phyloP scores from a whole-genome alignment of 2,888 invertebrate genomes.

The Molorchus minor region DNA sequence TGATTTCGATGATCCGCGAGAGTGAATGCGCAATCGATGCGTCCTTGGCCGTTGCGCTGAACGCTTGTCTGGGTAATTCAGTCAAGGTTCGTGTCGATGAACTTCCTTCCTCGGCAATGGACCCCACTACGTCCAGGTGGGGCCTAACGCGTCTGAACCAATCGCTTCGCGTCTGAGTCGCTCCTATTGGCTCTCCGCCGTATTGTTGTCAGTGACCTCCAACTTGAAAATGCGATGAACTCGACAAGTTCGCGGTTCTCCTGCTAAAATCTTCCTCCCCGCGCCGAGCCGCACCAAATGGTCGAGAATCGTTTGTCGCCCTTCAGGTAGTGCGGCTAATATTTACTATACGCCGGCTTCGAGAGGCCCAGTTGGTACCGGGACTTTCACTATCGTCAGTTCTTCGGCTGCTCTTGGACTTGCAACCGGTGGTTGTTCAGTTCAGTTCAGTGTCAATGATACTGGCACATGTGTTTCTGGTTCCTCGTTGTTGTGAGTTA shows the following conservation, averaged over 20 bases:
- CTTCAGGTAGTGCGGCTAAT: constrained; percentile 62
- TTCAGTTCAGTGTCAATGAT: constrained; percentile 42
- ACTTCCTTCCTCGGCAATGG: constrained; percentile 65
- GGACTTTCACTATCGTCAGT: constrained; percentile 64
- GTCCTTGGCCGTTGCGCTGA: constrained; percentile 61
- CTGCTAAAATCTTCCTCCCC: constrained; percentile 64
- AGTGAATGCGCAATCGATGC: constrained; percentile 53
- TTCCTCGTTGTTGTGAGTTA: constrained; percentile 10
- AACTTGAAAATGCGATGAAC: constrained; percentile 82
- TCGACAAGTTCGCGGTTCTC: constrained; percentile 67
- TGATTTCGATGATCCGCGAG: constrained; percentile 54
- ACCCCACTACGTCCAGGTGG: constrained; percentile 55
- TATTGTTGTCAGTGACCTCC: constrained; percentile 85
- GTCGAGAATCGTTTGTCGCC: constrained; percentile 59
- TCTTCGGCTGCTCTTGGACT: constrained; percentile 56
- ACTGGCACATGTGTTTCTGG: constrained; percentile 34
- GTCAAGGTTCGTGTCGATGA: constrained; percentile 89
- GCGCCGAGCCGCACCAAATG: constrained; percentile 61
- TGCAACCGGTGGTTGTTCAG: constrained; percentile 32
- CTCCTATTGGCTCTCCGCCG: constrained; percentile 64
- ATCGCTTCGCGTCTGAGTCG: constrained; percentile 59
- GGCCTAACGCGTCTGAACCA: constrained; percentile 55
- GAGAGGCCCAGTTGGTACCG: constrained; percentile 60
- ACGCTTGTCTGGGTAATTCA: constrained; percentile 77
- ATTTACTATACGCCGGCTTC: constrained; percentile 61